Percentiles rank a stretch among this genome's conserved stretches.
These are phyloP conservation scores for human (Homo sapiens) DNA, from an alignment of 2,113 vertebrate species.

Conservation along the genomic window DNA sequence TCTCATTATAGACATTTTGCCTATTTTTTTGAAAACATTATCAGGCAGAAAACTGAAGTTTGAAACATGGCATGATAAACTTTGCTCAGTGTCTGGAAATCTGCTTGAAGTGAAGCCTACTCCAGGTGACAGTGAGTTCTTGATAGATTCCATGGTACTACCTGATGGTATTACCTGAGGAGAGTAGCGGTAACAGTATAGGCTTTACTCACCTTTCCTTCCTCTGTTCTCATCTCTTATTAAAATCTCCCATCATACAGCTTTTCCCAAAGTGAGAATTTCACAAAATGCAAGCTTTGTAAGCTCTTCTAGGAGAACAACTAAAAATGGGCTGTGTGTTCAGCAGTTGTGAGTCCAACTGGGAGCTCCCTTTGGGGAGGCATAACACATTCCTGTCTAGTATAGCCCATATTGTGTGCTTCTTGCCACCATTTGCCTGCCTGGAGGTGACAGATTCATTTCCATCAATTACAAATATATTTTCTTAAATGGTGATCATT, in stretches of 20 bases:
- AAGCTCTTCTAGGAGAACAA: rapidly evolving
- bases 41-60: background rate
- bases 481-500: background rate
- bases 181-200: too few species aligned
- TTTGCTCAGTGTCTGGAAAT: background rate
- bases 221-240: background rate
- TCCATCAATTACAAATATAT: background rate
- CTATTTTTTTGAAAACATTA: background rate
- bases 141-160: background rate
- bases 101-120: background rate
- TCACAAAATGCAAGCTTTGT: background rate
- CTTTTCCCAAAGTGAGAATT: background rate
- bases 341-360: rapidly evolving
- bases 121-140: rapidly evolving
- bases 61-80: background rate
- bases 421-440: rapidly evolving
- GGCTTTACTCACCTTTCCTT: background rate
- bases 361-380: rapidly evolving
- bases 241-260: background rate
- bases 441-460: background rate
- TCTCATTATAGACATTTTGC: background rate
- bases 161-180: background rate
- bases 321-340: rapidly evolving
- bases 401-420: rapidly evolving
- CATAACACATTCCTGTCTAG: rapidly evolving